phyloP scores from a whole-genome alignment of 2,888 invertebrate genomes.

The Drosophila vallismaia region DNA sequence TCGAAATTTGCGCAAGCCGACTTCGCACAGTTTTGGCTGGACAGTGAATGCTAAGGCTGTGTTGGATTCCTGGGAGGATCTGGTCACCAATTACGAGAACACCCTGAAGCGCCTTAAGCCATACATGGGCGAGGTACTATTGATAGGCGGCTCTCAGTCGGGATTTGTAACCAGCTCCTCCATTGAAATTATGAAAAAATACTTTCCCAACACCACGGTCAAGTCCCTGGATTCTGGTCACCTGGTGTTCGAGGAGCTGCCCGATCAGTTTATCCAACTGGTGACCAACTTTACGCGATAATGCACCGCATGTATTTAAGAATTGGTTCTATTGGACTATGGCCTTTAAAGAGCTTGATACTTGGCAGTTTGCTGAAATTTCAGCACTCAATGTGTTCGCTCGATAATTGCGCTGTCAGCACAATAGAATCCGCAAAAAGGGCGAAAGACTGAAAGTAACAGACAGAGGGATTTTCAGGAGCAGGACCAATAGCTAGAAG shows the following conservation, averaged over 20 bases:
- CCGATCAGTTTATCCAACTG: constrained; percentile 30
- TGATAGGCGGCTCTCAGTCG: constrained; percentile 31
- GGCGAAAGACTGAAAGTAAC: constrained; percentile 21
- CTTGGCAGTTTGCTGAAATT: constrained; percentile 12
- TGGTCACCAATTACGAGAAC: constrained; percentile 30
- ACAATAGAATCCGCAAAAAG: constrained; percentile 13
- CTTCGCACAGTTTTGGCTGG: constrained; percentile 30
- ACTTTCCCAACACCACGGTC: constrained; percentile 44
- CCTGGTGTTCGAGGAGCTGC: constrained; percentile 26
- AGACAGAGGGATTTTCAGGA: constrained; percentile 47
- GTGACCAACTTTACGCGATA: constrained; percentile 36
- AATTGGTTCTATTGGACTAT: not conserved
- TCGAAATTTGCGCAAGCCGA: constrained; percentile 26
- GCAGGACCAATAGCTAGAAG: constrained; percentile 4
- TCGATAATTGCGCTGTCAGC: constrained; percentile 32
- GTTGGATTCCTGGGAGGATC: constrained; percentile 25
- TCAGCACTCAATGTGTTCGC: constrained; percentile 9
- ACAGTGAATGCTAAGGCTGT: constrained; percentile 43
- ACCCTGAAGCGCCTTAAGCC: constrained; percentile 29
- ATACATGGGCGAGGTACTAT: constrained; percentile 39
- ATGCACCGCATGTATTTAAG: constrained; percentile 13
- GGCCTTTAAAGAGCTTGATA: no score
- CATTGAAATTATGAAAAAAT: constrained; percentile 25
- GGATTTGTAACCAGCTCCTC: constrained; percentile 19
- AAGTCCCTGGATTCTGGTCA: constrained; percentile 39